Evolutionary conservation across 1,140 invertebrate species (phyloP).

Genomic region (Atta cephalotes): DNA sequence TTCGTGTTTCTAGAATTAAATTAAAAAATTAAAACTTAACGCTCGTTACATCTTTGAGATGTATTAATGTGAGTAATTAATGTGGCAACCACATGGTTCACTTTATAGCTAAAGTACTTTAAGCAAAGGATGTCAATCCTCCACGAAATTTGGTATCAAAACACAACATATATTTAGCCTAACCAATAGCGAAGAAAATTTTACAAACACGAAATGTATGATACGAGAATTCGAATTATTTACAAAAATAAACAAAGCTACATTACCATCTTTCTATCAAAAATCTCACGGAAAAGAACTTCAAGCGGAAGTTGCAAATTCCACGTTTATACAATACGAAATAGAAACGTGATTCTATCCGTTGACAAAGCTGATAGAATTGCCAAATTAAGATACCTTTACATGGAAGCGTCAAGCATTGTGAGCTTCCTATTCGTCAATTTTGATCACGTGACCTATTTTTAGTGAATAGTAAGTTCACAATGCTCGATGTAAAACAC

Average conservation of each 20-base stretch:
- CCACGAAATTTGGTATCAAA: not conserved
- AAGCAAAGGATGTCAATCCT: not conserved
- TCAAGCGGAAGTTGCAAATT: constrained; percentile 1
- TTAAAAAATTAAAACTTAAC: not conserved
- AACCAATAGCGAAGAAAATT: not conserved
- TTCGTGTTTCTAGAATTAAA: not conserved
- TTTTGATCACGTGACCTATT: too few relatives aligned
- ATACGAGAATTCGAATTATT: not conserved
- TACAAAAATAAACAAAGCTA: not conserved
- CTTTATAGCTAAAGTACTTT: not conserved
- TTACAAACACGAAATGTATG: not conserved
- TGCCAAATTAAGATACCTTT: too few relatives aligned
- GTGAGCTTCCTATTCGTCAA: too few relatives aligned
- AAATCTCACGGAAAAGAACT: not conserved
- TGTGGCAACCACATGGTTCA: not conserved
- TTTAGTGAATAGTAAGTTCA: too few relatives aligned
- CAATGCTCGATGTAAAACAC: too few relatives aligned
- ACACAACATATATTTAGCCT: not conserved
- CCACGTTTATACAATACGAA: too few relatives aligned
- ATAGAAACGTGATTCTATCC: too few relatives aligned
- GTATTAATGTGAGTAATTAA: not conserved
- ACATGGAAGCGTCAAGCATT: too few relatives aligned
- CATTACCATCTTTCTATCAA: constrained; percentile 33
- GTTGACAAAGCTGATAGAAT: too few relatives aligned
- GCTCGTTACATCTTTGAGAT: not conserved